These are phyloP conservation scores for Stratiomys singularior DNA, from an alignment of 2,888 invertebrate genomes.

Conservation along the genomic window DNA sequence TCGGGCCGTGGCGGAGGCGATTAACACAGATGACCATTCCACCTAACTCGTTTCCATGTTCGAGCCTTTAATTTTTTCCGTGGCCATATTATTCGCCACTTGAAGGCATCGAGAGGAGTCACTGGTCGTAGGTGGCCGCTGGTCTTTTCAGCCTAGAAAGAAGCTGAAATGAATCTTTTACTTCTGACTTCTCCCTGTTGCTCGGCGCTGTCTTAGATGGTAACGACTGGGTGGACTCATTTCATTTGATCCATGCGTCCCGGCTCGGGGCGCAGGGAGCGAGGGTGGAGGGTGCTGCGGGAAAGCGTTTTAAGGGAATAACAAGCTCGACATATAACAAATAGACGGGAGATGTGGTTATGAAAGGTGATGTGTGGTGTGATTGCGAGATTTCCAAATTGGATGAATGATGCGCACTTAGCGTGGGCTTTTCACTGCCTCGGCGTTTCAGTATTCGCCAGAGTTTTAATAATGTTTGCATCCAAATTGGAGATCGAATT, in stretches of 20 bases:
- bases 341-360: conserved; percentile 24
- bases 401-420: conserved; percentile 38
- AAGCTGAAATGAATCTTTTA: conserved; percentile 3
- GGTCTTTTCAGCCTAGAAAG: conserved; percentile 1
- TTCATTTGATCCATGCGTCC: conserved; percentile 9
- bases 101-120: conserved; percentile 40
- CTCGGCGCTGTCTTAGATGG: conserved; percentile 11
- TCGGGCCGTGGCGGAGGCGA: conserved; percentile 44
- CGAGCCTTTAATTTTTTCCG: conserved; percentile 14
- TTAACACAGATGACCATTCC: conserved; percentile 46
- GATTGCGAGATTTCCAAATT: conserved; percentile 22
- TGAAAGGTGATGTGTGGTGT: conserved; percentile 21
- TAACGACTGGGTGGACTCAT: conserved; percentile 13
- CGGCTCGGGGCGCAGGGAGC: neutral
- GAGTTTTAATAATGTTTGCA: conserved; percentile 8
- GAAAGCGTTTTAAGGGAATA: conserved; percentile 44
- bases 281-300: neutral
- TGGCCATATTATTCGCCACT: conserved; percentile 33
- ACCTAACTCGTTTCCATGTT: conserved; percentile 27
- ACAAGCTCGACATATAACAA: conserved; percentile 37
- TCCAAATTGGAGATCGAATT: conserved; percentile 13
- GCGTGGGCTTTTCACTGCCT: conserved; percentile 38
- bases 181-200: neutral
- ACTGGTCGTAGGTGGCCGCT: conserved; percentile 33
- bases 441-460: conserved; percentile 27